Base-by-base conservation (phyloP, 2,888 invertebrate species). In the Drosophila cognata region DNA sequence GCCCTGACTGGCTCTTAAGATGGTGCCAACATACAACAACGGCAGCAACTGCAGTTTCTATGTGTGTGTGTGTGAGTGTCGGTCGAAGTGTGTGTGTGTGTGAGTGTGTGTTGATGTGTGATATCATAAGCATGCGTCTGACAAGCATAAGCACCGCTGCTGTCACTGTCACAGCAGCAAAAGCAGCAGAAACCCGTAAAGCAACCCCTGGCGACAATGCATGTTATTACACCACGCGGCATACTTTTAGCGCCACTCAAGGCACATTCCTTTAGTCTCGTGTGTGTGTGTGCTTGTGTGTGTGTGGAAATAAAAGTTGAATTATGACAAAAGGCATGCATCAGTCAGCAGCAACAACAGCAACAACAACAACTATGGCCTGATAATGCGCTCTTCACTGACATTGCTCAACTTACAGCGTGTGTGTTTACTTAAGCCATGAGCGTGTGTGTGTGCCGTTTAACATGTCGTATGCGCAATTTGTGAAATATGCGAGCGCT, bases 391-490 rank as follows among this genome's bases (percentile, higher is more conserved):
- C 78, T 71, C 71, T 74, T 74, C 69, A 71, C 70, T 70, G 79
- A 75, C 83, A 77, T 71, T 62, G 5, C 67, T 65, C 66, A 55
- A 66, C 76, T 78, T 62, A 36, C 50, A 63, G 66, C 62, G 72
- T 68, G 71, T 80, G 77, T 77, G 74, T 68, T 75, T 59, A 64
- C 43, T 31, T 64, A 60, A 62, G 35, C 28, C 25, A 16, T 51
- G 10, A 56, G 43, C n/a, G 33, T 33, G 43, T 28, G 25, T 52
- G 35, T 59, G 68, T 65, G 83, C 75, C 84, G 82, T 79, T 87
- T 79, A 84, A 79, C 87, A 84, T 88, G 88, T 84, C 87, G 88
- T 87, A 87, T 87, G 84, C 82, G 88, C 84, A 87, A 88, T 88
- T 88, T 88, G 84, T 88, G 88, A 87, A 84, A 84, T 87, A 88